Conservation (phyloP, 2,888 invertebrate species). For the Archaeoteleia sp. region DNA sequence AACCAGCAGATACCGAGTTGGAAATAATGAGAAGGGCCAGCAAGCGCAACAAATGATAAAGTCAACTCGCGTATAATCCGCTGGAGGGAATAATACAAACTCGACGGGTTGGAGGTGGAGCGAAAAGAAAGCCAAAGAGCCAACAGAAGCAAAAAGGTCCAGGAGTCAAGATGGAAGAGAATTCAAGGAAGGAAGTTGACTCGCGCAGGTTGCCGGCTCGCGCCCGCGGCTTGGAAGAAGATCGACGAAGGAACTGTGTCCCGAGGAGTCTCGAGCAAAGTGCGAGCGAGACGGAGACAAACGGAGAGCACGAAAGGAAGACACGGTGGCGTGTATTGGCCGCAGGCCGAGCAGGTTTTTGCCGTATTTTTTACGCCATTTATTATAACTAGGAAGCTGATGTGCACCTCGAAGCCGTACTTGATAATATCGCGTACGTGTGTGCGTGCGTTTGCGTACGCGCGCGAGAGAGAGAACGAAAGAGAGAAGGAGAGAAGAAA, state of each 20-base stretch:
- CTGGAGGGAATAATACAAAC: conserved; percentile 18
- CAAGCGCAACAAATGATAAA: too few species aligned
- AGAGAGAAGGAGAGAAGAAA: conserved; percentile 10
- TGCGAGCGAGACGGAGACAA: conserved; percentile 24
- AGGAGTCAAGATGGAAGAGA: conserved; percentile 14
- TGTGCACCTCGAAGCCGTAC: conserved; percentile 57
- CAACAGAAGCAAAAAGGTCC: conserved; percentile 24
- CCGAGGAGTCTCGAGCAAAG: background rate
- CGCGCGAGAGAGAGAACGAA: conserved; percentile 28
- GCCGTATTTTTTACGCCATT: conserved; percentile 63
- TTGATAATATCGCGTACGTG: conserved; percentile 50
- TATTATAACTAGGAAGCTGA: conserved; percentile 68
- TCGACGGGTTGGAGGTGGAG: conserved; percentile 22
- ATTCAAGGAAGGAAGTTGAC: conserved; percentile 56
- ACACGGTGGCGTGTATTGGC: conserved; percentile 59
- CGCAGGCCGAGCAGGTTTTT: conserved; percentile 73
- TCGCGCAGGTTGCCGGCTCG: conserved; percentile 42
- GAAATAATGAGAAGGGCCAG: too few species aligned
- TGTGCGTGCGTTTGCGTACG: conserved; percentile 31
- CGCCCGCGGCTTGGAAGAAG: conserved; percentile 51
- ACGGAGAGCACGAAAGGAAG: conserved; percentile 44
- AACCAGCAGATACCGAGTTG: too few species aligned
- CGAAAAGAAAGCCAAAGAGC: conserved; percentile 25
- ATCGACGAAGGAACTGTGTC: conserved; percentile 42
- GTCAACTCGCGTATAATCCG: too few species aligned